phyloP scores from a whole-genome alignment of 1,140 invertebrate genomes.

The Ctenoplectra terminalis region DNA sequence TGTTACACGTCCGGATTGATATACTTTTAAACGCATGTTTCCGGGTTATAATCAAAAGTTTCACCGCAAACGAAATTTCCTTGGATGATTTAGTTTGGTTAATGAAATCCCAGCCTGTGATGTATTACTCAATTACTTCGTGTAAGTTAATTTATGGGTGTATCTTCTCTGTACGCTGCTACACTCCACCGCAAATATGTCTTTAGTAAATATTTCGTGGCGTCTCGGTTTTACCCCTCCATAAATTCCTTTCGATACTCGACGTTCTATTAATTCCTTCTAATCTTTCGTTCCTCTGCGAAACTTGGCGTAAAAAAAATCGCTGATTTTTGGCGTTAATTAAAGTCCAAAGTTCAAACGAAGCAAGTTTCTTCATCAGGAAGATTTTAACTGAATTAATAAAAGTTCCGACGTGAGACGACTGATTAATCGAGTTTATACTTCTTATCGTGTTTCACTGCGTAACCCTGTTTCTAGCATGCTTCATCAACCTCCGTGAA shows the following conservation, averaged over 20 bases:
- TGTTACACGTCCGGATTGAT: not conserved
- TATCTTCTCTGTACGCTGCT: not conserved
- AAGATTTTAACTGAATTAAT: slow-evolving; percentile 22
- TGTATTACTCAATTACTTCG: slow-evolving; percentile 50
- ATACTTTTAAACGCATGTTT: not conserved
- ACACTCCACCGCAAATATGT: slow-evolving; percentile 27
- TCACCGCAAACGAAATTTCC: slow-evolving; percentile 28
- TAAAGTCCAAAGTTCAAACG: slow-evolving; percentile 6
- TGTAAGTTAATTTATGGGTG: slow-evolving; percentile 47
- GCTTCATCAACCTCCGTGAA: slow-evolving; percentile 1
- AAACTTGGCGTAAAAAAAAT: not conserved
- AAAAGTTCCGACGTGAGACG: slow-evolving; percentile 19
- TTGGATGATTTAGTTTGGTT: slow-evolving; percentile 43
- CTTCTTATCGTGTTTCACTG: slow-evolving; percentile 20
- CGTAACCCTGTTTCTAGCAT: not conserved
- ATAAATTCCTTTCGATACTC: not conserved
- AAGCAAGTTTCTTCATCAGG: slow-evolving; percentile 17
- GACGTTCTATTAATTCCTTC: not conserved
- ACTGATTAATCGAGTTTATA: slow-evolving; percentile 37
- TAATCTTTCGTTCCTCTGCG: not conserved
- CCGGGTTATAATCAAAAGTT: slow-evolving; percentile 12
- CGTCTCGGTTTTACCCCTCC: not conserved
- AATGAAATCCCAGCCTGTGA: slow-evolving; percentile 45
- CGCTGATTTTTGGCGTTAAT: slow-evolving; percentile 26
- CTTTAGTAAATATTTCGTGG: slow-evolving; percentile 33